A percentile compares a stretch with the other conserved stretches of the same genome.
Conservation (phyloP, 2,888 invertebrate genomes). For the Orchesella flavescens region DNA sequence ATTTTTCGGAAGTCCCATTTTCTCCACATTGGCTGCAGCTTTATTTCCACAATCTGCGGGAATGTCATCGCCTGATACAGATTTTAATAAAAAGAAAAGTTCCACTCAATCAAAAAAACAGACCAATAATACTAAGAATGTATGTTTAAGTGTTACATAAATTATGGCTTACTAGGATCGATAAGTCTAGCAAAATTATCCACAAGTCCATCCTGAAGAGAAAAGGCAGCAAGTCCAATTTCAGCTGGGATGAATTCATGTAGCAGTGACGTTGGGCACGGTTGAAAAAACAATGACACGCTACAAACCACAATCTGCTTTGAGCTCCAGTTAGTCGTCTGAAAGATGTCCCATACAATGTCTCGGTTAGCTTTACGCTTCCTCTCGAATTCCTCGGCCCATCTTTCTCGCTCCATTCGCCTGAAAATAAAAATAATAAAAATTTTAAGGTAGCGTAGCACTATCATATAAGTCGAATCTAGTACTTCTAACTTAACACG, state of each 20-base stretch:
- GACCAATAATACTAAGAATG: neutral
- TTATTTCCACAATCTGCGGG: slow-evolving; percentile 2
- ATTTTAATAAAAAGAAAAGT: neutral
- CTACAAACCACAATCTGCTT: slow-evolving; percentile 17
- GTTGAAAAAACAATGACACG: slow-evolving; percentile 7
- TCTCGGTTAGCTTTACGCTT: neutral
- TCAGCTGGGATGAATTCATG: slow-evolving; percentile 30
- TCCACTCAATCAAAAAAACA: neutral
- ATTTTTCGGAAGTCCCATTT: slow-evolving; percentile 16
- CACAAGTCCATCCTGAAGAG: slow-evolving; percentile 31
- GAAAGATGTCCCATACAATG: slow-evolving; percentile 10
- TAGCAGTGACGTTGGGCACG: neutral
- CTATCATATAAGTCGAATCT: too few species aligned
- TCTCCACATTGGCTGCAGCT: neutral
- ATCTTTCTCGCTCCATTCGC: neutral
- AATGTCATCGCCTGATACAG: neutral
- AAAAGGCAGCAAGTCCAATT: slow-evolving; percentile 40
- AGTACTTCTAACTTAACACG: too few species aligned
- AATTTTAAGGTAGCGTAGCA: too few species aligned
- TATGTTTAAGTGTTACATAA: neutral
- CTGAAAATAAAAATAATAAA: neutral
- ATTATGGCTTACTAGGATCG: slow-evolving; percentile 37
- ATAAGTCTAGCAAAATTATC: slow-evolving; percentile 42
- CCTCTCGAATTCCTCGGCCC: neutral
- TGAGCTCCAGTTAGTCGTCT: neutral